Base-by-base conservation (phyloP, 2,797 vertebrate genomes). In the Chloroceryle inda region DNA sequence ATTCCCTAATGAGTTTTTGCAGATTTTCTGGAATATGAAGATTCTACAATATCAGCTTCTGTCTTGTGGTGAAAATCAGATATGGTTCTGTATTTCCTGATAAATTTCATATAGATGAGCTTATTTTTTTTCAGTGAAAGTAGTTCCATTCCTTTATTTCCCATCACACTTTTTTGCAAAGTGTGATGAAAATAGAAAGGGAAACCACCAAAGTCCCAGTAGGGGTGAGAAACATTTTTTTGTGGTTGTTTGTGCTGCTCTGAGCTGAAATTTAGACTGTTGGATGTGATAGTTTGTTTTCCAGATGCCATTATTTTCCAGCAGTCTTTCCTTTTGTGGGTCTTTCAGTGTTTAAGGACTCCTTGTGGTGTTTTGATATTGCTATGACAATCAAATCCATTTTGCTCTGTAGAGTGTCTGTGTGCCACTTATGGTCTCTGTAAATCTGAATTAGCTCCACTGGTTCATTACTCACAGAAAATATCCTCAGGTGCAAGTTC, bases 161-260 rank as follows among this genome's bases (percentile, higher is more conserved):
- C 21, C 11, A 24, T 49, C 16, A 11, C 19, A 13, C 1, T 9
- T 71, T 64, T 88, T 21, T 55, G 40, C 49, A 31, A 64, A 61
- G 3, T 56, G 3, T 0, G 1, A 56, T 50, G 24, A 38, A 52
- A 94, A 76, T 6, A 67, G 17, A 35, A 82, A 10, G 19, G 8
- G 13, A 91, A 91, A 74, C 24, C 4, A 67, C 5, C 15, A 79
- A 66, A 87, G 73, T 45, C 11, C 17, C 8, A 31, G 3, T 7
- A 17, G 1, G 5, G 11, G 10, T 4, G 5, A 62, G 56, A 55
- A 29, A 3, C 0, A 8, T 37, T 37, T 5, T 11, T 38, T 66
- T 67, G 4, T 69, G 69, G 18, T 20, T 78, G 3, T 40, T 77
- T 27, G 8, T 73, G n/a, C 6, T 55, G 17, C 33, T 76, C n/a